phyloP scores from a whole-genome alignment of 2,113 vertebrate species.

The Esox niger region DNA sequence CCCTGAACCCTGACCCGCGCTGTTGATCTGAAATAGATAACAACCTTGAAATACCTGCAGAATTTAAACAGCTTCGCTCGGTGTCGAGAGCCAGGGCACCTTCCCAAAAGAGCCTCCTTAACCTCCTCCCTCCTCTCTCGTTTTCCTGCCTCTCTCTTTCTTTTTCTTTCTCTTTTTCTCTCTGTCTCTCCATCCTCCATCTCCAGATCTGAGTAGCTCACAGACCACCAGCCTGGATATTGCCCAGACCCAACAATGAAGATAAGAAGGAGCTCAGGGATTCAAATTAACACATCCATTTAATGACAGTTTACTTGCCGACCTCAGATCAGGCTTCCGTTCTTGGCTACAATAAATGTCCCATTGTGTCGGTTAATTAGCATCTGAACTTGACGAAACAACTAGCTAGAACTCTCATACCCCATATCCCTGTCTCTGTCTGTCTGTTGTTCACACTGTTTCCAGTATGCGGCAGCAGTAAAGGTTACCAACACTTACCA shows the following conservation, averaged over 20 bases:
- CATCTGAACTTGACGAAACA: no score
- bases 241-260: not conserved
- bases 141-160: not conserved
- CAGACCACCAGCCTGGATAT: not conserved
- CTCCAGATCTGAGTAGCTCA: not conserved
- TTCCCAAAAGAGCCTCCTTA: constrained; percentile 54
- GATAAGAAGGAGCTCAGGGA: not conserved
- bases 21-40: constrained; percentile 94
- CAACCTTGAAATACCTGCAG: constrained; percentile 96
- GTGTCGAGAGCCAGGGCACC: constrained; percentile 60
- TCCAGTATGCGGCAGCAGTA: no score
- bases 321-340: not conserved
- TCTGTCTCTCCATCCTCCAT: not conserved
- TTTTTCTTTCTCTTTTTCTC: constrained; percentile 1
- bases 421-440: no score
- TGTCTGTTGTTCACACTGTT: no score
- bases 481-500: no score
- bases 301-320: not conserved
- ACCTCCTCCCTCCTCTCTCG: constrained; percentile 8
- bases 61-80: constrained; percentile 86
- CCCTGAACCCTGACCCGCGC: constrained; percentile 89
- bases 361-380: no score
- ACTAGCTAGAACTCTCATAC: no score
- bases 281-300: constrained; percentile 20
- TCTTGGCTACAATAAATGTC: not conserved